Conservation (phyloP, 2,888 invertebrate species). For the Mylabris sibirica region DNA sequence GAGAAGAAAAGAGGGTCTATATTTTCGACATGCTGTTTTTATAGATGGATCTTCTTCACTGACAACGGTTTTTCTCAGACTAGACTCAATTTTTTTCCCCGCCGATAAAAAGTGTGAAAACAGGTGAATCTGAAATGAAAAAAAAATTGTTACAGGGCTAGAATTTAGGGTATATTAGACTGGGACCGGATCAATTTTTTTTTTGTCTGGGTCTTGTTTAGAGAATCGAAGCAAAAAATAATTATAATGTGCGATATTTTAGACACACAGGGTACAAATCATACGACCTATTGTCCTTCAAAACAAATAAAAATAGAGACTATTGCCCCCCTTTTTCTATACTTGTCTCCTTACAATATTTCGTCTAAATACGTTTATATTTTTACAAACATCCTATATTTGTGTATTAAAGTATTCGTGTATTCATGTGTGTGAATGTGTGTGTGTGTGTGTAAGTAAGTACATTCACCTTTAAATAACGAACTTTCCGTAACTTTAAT, state of each 20-base stretch:
- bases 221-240: too few relatives aligned
- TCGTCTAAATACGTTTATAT: background rate
- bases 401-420: background rate
- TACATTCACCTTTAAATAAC: constrained; percentile 32
- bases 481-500: constrained; percentile 32
- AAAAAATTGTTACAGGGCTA: background rate
- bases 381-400: background rate
- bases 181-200: background rate
- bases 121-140: background rate
- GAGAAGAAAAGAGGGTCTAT: background rate
- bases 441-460: background rate
- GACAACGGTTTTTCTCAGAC: constrained; percentile 4
- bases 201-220: too few relatives aligned
- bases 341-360: background rate
- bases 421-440: too few relatives aligned
- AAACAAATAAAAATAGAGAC: background rate
- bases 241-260: background rate
- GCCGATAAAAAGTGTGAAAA: background rate
- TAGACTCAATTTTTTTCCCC: background rate
- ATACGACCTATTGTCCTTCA: constrained; percentile 11
- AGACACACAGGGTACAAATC: background rate
- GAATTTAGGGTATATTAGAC: background rate
- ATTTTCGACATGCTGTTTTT: background rate
- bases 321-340: background rate
- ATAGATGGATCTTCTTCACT: background rate